Conservation (phyloP, 2,888 invertebrate genomes). For the Eupithecia centaureata region DNA sequence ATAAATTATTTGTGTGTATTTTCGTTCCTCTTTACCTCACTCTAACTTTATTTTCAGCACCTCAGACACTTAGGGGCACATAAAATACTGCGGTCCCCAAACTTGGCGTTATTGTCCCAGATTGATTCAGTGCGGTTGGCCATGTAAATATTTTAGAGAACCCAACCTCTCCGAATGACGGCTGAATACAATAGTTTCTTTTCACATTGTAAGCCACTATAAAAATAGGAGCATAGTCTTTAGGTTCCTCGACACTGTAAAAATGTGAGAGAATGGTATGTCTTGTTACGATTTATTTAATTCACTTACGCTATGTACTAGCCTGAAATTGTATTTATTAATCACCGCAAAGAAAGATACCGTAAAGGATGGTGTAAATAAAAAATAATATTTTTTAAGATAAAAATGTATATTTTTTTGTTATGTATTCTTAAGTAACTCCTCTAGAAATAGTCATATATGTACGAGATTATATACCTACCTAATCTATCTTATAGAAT, state of each 20-base stretch:
- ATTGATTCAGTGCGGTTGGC: slow-evolving; percentile 67
- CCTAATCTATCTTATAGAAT: too few relatives aligned
- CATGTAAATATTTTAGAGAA: slow-evolving; percentile 64
- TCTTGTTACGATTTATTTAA: too few relatives aligned
- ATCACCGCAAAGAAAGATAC: too few relatives aligned
- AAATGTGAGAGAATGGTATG: neutral
- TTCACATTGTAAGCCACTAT: slow-evolving; percentile 52
- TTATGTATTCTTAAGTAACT: too few relatives aligned
- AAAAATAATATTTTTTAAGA: too few relatives aligned
- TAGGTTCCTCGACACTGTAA: slow-evolving; percentile 16
- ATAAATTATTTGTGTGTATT: neutral
- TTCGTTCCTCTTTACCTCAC: neutral
- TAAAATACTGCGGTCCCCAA: slow-evolving; percentile 62
- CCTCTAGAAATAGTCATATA: too few relatives aligned
- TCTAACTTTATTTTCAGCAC: neutral
- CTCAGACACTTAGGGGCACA: slow-evolving; percentile 42
- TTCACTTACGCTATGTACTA: too few relatives aligned
- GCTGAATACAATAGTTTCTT: slow-evolving; percentile 54
- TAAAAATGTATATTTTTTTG: neutral
- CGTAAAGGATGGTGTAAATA: too few relatives aligned
- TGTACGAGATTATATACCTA: too few relatives aligned
- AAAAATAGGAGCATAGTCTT: slow-evolving; percentile 58
- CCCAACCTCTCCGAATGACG: slow-evolving; percentile 39
- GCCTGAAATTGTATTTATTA: too few relatives aligned
- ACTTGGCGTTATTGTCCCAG: slow-evolving; percentile 53